Base-by-base conservation (phyloP, 2,888 invertebrate species). In the Tineola bisselliella region DNA sequence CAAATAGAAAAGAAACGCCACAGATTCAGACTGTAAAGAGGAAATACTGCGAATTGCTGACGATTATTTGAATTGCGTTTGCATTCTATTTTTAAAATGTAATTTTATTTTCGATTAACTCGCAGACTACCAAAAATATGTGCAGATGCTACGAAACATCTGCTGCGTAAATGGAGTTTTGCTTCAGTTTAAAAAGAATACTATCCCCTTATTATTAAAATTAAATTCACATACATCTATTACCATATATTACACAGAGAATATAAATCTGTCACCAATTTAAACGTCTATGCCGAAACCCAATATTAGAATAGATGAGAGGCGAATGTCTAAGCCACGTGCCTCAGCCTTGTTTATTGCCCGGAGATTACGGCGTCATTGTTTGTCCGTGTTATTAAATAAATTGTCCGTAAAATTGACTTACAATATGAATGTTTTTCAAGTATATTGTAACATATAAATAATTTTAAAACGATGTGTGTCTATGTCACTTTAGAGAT, bases 1-100 rank as follows among this genome's bases (percentile, higher is more conserved):
- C 54, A 54, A 54, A 54, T 54, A 19, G 54, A 54, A 54, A 19
- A 54, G 54, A 25, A 54, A 54, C 2, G 10, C 48, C 48, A n/a
- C 48, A 48, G 13, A 5, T 48, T 48, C 15, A 17, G 13, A 15
- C 13, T 15, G 38, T 38, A 12, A n/a, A 10, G 38, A 38, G 38
- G 38, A 38, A 17, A 48, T 48, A 15, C 48, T 48, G 17, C 15
- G 17, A 48, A 48, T 17, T 17, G 48, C 48, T 48, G 48, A 48
- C 48, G 48, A 48, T 48, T 48, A 48, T 48, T 48, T 48, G 8
- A 17, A 38, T n/a, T 38, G 38, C 3, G 38, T 38, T n/a, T 38
- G 38, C 38, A 12, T 38, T 38, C 25, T 6, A 6, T 25, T 25
- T 25, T 25, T 25, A 4, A 25, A 25, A 25, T 4, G 25, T 25